These are phyloP conservation scores for Dusona sp. DNA, from an alignment of 2,888 invertebrate species.

Conservation along the genomic window DNA sequence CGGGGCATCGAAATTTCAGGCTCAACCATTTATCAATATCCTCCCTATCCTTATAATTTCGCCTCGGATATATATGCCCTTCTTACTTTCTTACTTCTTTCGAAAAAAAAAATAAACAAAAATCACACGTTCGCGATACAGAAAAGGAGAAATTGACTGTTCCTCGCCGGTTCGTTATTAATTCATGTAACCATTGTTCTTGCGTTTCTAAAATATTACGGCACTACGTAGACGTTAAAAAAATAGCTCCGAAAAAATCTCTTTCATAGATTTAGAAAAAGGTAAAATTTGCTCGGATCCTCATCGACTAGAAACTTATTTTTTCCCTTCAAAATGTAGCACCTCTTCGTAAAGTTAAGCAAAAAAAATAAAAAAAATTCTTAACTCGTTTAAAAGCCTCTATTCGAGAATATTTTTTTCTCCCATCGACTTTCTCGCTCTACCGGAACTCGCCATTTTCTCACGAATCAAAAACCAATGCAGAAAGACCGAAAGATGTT, in stretches of 20 bases:
- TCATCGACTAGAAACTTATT: not conserved
- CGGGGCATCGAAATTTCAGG: slow-evolving; percentile 57
- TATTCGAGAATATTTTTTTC: not conserved
- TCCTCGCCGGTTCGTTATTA: slow-evolving; percentile 69
- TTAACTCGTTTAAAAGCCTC: not conserved
- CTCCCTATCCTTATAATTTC: slow-evolving; percentile 81
- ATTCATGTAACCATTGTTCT: slow-evolving; percentile 71
- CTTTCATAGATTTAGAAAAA: not conserved
- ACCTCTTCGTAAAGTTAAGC: not conserved
- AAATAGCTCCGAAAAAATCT: not conserved
- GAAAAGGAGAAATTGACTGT: slow-evolving; percentile 13
- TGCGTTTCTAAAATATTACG: not conserved
- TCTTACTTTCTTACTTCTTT: slow-evolving; percentile 68
- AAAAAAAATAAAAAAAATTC: not conserved
- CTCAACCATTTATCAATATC: slow-evolving; percentile 81
- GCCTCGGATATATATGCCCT: slow-evolving; percentile 74
- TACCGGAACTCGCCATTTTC: not conserved
- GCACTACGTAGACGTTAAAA: not conserved
- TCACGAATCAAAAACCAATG: not conserved
- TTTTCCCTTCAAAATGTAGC: not conserved
- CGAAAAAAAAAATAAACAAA: slow-evolving; percentile 49
- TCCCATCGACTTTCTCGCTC: not conserved
- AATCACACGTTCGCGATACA: not conserved
- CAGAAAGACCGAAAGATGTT: not conserved
- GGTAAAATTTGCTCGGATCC: not conserved